These are phyloP conservation scores for Listrodromus nycthemerus DNA, from an alignment of 2,888 invertebrate species.

Conservation along the genomic window DNA sequence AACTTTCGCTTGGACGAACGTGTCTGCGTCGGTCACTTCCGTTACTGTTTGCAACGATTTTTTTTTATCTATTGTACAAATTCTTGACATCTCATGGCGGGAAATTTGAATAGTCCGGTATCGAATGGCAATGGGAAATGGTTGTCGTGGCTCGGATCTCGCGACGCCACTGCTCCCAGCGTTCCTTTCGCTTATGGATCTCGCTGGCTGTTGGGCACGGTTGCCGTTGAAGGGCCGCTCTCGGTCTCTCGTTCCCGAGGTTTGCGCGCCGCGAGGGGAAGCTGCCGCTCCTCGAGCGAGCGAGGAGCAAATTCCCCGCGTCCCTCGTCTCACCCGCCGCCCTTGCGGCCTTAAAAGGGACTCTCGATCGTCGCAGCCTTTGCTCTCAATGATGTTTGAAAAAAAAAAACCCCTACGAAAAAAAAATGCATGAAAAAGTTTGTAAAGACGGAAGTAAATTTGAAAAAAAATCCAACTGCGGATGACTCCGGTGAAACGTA, in stretches of 20 bases:
- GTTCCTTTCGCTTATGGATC: constrained; percentile 40
- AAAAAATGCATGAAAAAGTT: not conserved
- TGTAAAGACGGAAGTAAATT: not conserved
- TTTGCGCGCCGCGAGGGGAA: constrained; percentile 22
- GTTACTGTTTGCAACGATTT: no score
- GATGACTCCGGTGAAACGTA: no score
- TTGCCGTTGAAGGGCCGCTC: constrained; percentile 46
- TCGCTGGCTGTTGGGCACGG: constrained; percentile 23
- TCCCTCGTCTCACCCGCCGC: constrained; percentile 20
- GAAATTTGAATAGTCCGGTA: not conserved
- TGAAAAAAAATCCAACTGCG: no score
- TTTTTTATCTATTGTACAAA: not conserved
- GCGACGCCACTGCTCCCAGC: constrained; percentile 26
- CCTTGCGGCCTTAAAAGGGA: constrained; percentile 26
- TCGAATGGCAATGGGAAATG: constrained; percentile 4
- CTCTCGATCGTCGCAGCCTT: constrained; percentile 10
- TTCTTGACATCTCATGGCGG: not conserved
- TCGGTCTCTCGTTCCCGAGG: constrained; percentile 14
- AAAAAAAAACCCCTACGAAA: not conserved
- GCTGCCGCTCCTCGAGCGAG: constrained; percentile 18
- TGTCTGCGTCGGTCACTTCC: no score
- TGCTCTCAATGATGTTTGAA: not conserved
- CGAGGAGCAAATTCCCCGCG: constrained; percentile 42
- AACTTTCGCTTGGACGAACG: no score
- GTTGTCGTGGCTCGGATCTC: constrained; percentile 28